Conservation (phyloP, 2,888 invertebrate species). For the Muscina levida region DNA sequence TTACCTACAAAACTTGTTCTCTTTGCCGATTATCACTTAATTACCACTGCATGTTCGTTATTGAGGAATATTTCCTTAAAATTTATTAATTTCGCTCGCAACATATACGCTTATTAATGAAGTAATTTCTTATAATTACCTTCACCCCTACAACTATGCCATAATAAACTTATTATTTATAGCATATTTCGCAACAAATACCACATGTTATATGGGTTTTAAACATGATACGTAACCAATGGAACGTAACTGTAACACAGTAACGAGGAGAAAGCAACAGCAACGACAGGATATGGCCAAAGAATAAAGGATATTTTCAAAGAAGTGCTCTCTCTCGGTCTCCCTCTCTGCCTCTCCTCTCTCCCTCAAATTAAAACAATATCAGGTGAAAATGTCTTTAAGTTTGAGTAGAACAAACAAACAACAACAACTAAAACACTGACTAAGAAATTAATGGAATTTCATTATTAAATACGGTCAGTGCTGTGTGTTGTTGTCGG, state of each 20-base stretch:
- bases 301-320: conserved; percentile 49
- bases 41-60: conserved; percentile 53
- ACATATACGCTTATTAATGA: conserved; percentile 53
- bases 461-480: conserved; percentile 17
- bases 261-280: too few relatives aligned
- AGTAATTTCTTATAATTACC: conserved; percentile 64
- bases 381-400: conserved; percentile 50
- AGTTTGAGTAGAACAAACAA: background rate
- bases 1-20: background rate
- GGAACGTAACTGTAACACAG: too few relatives aligned
- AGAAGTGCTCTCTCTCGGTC: too few relatives aligned
- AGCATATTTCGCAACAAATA: conserved; percentile 36
- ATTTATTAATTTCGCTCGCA: conserved; percentile 39
- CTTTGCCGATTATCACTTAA: conserved; percentile 52
- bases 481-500: background rate
- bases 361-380: conserved; percentile 40
- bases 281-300: background rate
- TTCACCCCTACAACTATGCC: conserved; percentile 58
- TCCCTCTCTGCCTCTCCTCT: too few relatives aligned
- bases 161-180: conserved; percentile 56
- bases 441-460: conserved; percentile 56
- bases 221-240: conserved; percentile 55
- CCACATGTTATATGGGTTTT: conserved; percentile 51
- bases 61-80: conserved; percentile 20
- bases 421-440: background rate